Base-by-base conservation (phyloP, 2,797 vertebrate species). In the Cottoperca gobio region DNA sequence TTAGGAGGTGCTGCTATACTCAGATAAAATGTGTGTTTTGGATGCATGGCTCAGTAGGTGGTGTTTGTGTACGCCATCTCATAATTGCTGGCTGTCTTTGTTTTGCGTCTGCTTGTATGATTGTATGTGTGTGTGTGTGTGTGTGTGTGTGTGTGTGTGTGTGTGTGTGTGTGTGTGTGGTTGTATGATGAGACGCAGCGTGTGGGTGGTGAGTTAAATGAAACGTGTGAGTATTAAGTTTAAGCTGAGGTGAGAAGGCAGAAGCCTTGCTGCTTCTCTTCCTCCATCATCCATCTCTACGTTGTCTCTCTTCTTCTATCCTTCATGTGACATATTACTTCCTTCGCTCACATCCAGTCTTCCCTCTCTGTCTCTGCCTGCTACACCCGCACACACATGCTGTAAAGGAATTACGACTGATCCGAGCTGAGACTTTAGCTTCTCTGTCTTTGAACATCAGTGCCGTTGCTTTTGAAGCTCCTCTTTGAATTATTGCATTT, bases 1-100 rank as follows among this genome's bases (percentile, higher is more conserved):
- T 85, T 60, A 43, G 76, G 79, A 71, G 68, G 72, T 84, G 79
- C 89, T 90, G 90, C 78, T 84, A 82, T 63, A 79, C 72, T 74
- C 83, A 79, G 89, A 92, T 92, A 90, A 92, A 89, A 88, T 88
- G 82, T 84, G 84, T 88, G 78, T 92, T 88, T 90, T 88, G 84
- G 80, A 85, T 81, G 79, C 66, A 31, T 42, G 26, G 80, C 88
- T 67, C 91, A 83, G 90, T 88, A 88, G 86, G 88, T 88, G 88
- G 87, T 88, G 86, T 90, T 90, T 92, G 86, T 91, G 85, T 91
- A 83, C 21, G 28, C 61, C 37, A 52, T 60, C 81, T 86, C 78
- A 86, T 91, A 92, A 91, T 91, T 91, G 86, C 89, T 70, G 79
- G 60, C 81, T 91, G 82, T 85, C 81, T 91, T 89, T 91, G 84